Conservation (phyloP, 2,797 vertebrate genomes). For the Xenops minutus region DNA sequence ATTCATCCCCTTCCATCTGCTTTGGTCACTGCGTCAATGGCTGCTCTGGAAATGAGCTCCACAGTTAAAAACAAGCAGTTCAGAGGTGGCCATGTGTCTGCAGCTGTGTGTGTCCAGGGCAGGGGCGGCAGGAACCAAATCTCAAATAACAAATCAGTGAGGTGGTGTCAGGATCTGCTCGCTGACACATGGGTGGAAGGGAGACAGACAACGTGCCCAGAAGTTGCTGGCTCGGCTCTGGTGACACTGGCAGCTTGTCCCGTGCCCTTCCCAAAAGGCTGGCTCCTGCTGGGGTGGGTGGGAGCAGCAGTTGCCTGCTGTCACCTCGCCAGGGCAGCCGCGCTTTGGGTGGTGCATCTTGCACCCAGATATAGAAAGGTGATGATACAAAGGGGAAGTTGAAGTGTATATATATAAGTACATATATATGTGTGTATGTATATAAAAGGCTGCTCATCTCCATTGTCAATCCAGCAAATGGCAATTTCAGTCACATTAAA, state of each 20-base stretch:
- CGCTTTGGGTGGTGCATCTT: not conserved
- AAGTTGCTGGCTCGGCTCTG: not conserved
- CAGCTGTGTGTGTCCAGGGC: not conserved
- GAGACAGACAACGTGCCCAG: not conserved
- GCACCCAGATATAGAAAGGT: not conserved
- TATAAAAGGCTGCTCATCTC: not conserved
- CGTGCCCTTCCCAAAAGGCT: not conserved
- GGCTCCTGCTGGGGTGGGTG: not conserved
- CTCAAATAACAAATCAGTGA: not conserved
- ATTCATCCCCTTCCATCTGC: not conserved
- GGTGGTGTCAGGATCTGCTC: not conserved
- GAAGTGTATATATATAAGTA: not conserved
- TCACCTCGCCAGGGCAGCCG: rapidly evolving
- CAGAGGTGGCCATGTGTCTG: not conserved
- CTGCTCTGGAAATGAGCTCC: not conserved
- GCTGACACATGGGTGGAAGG: not conserved
- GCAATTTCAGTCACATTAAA: not conserved
- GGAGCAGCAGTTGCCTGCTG: not conserved
- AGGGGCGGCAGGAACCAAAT: not conserved
- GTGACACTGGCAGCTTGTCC: not conserved
- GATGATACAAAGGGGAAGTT: not conserved
- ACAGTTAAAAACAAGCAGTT: not conserved
- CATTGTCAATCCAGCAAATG: not conserved
- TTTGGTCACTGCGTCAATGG: not conserved
- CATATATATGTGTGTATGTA: no score